Percentiles rank a stretch among this genome's conserved stretches.
phyloP scores from a whole-genome alignment of 2,888 invertebrate species.

The Folsomia manolachei region DNA sequence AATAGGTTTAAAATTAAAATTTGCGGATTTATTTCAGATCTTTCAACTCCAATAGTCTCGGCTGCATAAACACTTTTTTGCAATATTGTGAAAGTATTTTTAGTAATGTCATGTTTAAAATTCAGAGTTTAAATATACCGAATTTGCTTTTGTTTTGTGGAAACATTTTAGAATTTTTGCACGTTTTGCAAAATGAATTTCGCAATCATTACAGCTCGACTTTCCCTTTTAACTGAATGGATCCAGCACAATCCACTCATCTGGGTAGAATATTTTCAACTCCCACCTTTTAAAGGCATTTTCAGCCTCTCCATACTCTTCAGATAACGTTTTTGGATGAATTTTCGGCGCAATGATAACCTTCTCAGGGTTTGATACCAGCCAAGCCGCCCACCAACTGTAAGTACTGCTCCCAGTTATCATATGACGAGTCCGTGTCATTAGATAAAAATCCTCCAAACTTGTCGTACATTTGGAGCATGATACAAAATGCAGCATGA shows the following conservation, averaged over 20 bases:
- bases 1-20: too few species aligned
- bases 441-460: constrained; percentile 23
- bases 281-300: not conserved
- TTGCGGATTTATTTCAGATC: too few species aligned
- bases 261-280: not conserved
- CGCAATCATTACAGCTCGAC: too few species aligned
- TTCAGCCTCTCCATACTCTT: not conserved
- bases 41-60: too few species aligned
- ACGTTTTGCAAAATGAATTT: too few species aligned
- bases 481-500: constrained; percentile 1
- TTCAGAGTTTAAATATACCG: too few species aligned
- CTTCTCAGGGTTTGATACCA: not conserved
- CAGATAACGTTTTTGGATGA: constrained; percentile 2
- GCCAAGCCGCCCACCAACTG: constrained; percentile 25
- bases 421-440: constrained; percentile 12
- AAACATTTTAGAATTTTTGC: too few species aligned
- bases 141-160: too few species aligned
- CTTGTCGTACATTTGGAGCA: not conserved
- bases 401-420: constrained; percentile 23
- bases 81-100: too few species aligned
- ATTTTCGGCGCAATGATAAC: constrained; percentile 15
- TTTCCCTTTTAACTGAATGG: too few species aligned
- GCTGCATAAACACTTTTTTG: too few species aligned
- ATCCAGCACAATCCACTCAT: not conserved
- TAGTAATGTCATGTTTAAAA: too few species aligned